Evolutionary conservation across 2,888 invertebrate genomes (phyloP).

Genomic region (Cheilosia variabilis): DNA sequence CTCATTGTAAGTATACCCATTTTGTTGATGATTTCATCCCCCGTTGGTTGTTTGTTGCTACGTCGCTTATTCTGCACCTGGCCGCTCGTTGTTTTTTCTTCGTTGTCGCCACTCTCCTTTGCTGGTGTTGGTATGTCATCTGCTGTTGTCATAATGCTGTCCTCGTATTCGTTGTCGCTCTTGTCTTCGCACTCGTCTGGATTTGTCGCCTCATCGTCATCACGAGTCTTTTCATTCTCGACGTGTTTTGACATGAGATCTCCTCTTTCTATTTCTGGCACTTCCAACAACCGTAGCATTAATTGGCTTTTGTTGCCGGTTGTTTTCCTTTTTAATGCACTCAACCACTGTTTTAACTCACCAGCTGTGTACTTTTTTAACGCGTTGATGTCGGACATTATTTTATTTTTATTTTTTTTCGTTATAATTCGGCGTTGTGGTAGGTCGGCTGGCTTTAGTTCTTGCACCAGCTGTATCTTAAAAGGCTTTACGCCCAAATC

Average conservation of each 20-base stretch:
- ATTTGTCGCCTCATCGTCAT: constrained; percentile 1
- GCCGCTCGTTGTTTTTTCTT: constrained; percentile 1
- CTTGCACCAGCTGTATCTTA: too few relatives aligned
- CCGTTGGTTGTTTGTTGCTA: constrained; percentile 1
- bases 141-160: background rate
- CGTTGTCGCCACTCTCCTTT: constrained; percentile 1
- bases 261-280: constrained; percentile 5
- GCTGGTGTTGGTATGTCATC: constrained; percentile 1
- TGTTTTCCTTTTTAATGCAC: background rate
- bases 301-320: constrained; percentile 3
- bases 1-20: background rate
- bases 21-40: constrained; percentile 1
- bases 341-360: background rate
- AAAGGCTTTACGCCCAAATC: too few relatives aligned
- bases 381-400: too few relatives aligned
- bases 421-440: too few relatives aligned
- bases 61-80: background rate
- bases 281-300: background rate
- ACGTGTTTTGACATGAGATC: background rate
- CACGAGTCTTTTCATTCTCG: background rate
- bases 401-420: too few relatives aligned
- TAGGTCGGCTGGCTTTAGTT: too few relatives aligned
- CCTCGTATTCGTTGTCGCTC: background rate
- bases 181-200: background rate
- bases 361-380: too few relatives aligned